Conservation (phyloP, 2,113 vertebrate genomes). For the Pteruthius melanotis region DNA sequence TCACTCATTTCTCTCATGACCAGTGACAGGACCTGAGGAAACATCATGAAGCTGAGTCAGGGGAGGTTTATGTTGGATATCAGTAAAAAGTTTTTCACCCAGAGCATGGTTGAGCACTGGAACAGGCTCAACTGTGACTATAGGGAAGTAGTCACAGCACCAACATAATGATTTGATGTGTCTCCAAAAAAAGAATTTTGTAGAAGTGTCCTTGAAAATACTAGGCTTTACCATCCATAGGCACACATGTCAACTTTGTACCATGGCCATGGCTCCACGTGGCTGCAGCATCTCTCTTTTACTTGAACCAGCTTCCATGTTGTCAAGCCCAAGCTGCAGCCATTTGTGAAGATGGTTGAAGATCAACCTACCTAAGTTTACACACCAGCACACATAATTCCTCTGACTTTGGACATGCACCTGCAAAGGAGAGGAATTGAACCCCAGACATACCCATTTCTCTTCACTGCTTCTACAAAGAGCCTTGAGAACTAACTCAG, state of each 20-base stretch:
- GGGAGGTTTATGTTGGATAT: not conserved
- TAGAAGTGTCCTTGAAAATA: not conserved
- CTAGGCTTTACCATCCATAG: not conserved
- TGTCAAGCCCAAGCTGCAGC: not conserved
- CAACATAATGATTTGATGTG: not conserved
- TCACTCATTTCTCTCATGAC: not conserved
- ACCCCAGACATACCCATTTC: not conserved
- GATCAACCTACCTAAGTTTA: not conserved
- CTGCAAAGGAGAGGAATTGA: not conserved
- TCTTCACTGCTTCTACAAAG: not conserved
- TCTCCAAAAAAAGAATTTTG: not conserved
- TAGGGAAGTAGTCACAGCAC: not conserved
- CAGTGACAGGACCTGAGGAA: not conserved
- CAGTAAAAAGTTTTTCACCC: not conserved
- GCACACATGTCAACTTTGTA: not conserved
- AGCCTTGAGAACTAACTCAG: not conserved
- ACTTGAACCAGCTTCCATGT: not conserved
- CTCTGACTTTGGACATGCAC: not conserved
- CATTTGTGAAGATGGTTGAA: not conserved
- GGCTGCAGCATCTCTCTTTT: not conserved
- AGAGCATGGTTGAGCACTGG: accelerated
- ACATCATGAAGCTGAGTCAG: not conserved
- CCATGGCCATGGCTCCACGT: accelerated
- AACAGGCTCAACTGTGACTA: no score
- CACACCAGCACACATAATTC: not conserved